Evolutionary conservation across 2,113 vertebrate genomes (phyloP), one percentile per base, ranked within the genome.

Genomic region (Peromyscus maniculatus): DNA sequence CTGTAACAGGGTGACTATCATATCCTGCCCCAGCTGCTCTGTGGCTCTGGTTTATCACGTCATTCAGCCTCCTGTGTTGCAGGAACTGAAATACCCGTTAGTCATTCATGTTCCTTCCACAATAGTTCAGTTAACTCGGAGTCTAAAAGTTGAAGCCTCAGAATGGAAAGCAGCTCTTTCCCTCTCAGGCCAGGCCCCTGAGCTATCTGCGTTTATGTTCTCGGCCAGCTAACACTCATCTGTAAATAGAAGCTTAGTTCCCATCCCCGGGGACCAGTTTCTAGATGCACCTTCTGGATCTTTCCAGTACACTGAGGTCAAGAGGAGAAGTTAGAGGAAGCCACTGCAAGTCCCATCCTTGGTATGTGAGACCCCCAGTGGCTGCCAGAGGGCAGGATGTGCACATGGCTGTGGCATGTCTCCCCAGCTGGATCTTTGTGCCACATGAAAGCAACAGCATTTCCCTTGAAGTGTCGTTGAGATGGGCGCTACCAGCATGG

Each of bases 391-490:
- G 24, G 33, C 4, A 0, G 69, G 62, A 31, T 9, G 2, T 2
- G 22, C 26, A 0, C 16, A 0, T 17, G 49, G 46, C 87, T 97
- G 97, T 95, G 91, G 93, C 91, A 87, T 89, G 67, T 93, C 92
- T 46, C 92, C 96, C 97, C 96, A 93, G 12, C 62, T 87, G 28
- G 59, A 31, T 46, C 39, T 67, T 66, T 91, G 72, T 94, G 93
- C 92, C 96, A 94, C 80, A 46, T 10, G 11, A 67, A 83, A 95
- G 91, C 79, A 17, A 89, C 95, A 72, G 49, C 39, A 36, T 97
- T 94, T 96, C 82, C 98, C 97, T 96, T 97, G 57, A 62, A 88
- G 94, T 93, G 89, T 95, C 86, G 89, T 95, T 79, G 93, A 95
- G 79, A 89, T 93, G 95, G 79, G 74, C 92, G 97, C 90, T 89